Evolutionary conservation across 2,888 invertebrate genomes (phyloP), one percentile per base, ranked within the genome.

Genomic region (Ophonus ardosiacus): DNA sequence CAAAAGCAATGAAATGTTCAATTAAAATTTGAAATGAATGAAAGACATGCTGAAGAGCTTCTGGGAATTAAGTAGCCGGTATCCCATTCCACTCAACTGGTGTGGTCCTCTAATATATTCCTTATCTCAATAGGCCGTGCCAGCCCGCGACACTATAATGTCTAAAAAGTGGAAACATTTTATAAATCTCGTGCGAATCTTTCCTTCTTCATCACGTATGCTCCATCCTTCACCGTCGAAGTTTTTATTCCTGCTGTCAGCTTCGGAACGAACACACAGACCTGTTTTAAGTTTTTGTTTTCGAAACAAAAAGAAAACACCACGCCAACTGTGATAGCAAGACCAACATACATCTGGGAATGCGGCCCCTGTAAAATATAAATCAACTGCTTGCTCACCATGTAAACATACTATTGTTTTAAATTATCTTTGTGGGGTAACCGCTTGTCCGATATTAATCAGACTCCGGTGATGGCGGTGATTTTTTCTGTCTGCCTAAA

Each of bases 161-260:
- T 89, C 89, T 87, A 89, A 88, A 89, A 89, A 89, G 87, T 88
- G 88, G 88, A 88, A 88, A 88, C 88, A 86, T 89, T 89, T 88
- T 88, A 89, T 89, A 89, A 88, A 89, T 88, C 89, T 88, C 85
- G 79, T 31, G 31, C 79, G 79, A 84, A 85, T 80, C 38, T 17
- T 13, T 74, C 59, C 83, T 83, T 76, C 51, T 81, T 65, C 38
- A 24, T n/a, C 71, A 68, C 65, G 68, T 56, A 81, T 71, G 31
- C 38, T 83, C 40, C 76, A 59, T 76, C 61, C 61, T 84, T 76
- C 63, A 84, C 78, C 65, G 84, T 43, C 51, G 61, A 56, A 78
- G 65, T 84, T 84, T 78, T 84, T 84, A 84, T 17, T 59, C 61
- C 63, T 56, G 24, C 84, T 78, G 84, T 84, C 84, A 84, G 83